phyloP scores from a whole-genome alignment of 2,888 invertebrate genomes.

The Cheilosia pagana region DNA sequence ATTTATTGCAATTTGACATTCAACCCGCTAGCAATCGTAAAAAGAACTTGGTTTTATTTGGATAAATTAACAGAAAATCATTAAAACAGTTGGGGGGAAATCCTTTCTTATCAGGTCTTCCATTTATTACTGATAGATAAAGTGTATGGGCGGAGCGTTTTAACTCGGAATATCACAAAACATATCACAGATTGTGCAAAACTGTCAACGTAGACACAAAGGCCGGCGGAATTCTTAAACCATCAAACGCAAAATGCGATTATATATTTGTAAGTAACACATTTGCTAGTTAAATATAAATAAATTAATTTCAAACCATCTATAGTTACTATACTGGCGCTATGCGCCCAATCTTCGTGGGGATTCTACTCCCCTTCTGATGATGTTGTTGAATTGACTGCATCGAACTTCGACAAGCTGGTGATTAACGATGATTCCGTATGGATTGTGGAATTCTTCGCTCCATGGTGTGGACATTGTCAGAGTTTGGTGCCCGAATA shows the following conservation, averaged over 20 bases:
- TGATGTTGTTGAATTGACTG: constrained; percentile 93
- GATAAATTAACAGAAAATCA: constrained; percentile 15
- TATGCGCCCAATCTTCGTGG: constrained; percentile 53
- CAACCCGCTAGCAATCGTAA: not conserved
- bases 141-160: constrained; percentile 16
- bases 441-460: constrained; percentile 94
- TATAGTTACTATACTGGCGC: constrained; percentile 41
- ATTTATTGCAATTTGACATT: constrained; percentile 66
- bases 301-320: not conserved
- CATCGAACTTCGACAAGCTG: constrained; percentile 92
- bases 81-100: not conserved
- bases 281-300: not conserved
- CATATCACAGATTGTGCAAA: constrained; percentile 38
- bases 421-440: constrained; percentile 93
- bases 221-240: constrained; percentile 50
- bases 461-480: constrained; percentile 98
- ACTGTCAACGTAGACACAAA: constrained; percentile 64
- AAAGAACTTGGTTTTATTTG: constrained; percentile 9
- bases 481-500: constrained; percentile 96
- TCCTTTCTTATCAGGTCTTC: constrained; percentile 13
- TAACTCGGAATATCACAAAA: not conserved
- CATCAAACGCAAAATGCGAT: constrained; percentile 45
- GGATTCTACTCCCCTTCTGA: constrained; percentile 88
- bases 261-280: constrained; percentile 54
- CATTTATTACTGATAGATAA: not conserved